Evolutionary conservation across 2,113 vertebrate genomes (phyloP), one percentile per base, ranked within the genome.

Genomic region (Lepus americanus): DNA sequence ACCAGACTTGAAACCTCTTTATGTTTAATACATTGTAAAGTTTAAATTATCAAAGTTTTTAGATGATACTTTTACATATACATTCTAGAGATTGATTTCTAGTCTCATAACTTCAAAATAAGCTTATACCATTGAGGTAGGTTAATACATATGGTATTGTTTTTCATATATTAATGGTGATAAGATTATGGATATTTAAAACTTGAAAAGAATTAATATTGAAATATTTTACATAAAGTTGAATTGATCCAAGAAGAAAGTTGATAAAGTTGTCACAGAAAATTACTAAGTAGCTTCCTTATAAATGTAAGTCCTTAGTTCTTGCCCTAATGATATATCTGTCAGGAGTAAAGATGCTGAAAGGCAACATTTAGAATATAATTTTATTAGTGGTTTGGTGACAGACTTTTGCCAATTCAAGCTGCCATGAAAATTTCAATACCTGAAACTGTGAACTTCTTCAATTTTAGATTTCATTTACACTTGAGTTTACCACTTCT

Each of bases 381-480:
- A 53, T 91, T 92, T 90, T 93, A 90, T 39, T 25, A 80, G 8
- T 2, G 12, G 4, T 59, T 49, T 2, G 3, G 2, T 70, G 14
- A 85, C 6, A 33, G 33, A n/a, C n/a, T 95, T 79, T 89, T 53
- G 36, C 31, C 76, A 92, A 23, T 33, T 88, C 36, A 89, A 66
- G 9, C 36, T 87, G 92, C 64, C 19, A 14, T 72, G 9, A 80
- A 95, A 81, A 69, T 33, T 44, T 23, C 27, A 93, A 93, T 10
- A 44, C 10, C 9, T 77, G 25, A 89, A 87, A 92, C 76, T 72
- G 44, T 80, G 53, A 94, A 83, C 69, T 89, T 90, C 36, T 95
- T 90, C 93, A 90, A 96, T 84, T 89, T 95, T 51, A 74, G 22
- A 5, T 89, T 79, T 94, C 78, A 92, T 92, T 96, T 92, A 72